Evolutionary conservation across 2,888 invertebrate genomes (phyloP).

Genomic region (Xanthia icteritia): DNA sequence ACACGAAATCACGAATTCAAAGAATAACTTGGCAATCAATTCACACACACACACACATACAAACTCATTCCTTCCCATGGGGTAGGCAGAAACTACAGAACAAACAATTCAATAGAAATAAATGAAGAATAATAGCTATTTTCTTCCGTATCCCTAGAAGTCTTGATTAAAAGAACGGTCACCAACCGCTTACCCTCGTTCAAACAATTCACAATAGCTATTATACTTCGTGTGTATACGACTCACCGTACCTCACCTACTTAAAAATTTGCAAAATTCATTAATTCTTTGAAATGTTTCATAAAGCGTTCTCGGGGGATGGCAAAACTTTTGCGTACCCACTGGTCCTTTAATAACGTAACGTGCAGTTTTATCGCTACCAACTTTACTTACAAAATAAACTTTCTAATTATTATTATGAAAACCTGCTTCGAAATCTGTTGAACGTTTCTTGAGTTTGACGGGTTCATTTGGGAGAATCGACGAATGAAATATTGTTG

Average conservation of each 20-base stretch:
- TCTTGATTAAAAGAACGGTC: not conserved
- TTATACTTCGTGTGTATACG: constrained; percentile 21
- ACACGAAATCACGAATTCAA: not conserved
- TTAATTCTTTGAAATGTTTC: constrained; percentile 60
- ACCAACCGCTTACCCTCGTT: not conserved
- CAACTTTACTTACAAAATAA: constrained; percentile 55
- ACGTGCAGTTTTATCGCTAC: constrained; percentile 61
- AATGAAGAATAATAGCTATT: not conserved
- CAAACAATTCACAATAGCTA: constrained; percentile 15
- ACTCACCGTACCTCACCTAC: constrained; percentile 32
- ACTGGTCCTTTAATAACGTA: constrained; percentile 50
- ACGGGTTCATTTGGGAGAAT: constrained; percentile 27
- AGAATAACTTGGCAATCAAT: not conserved
- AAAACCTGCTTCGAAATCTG: constrained; percentile 42
- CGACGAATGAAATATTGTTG: constrained; percentile 1
- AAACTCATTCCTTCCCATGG: too few species aligned
- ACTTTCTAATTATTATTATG: constrained; percentile 61
- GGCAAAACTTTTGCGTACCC: constrained; percentile 56
- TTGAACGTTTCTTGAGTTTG: constrained; percentile 27
- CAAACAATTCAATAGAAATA: not conserved
- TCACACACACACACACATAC: too few species aligned
- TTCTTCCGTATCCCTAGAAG: not conserved
- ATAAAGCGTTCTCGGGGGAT: constrained; percentile 52
- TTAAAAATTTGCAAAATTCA: constrained; percentile 61
- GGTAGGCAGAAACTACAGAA: too few species aligned